These are phyloP conservation scores for Malurus alboscapulatus DNA, from an alignment of 2,113 vertebrate species.

Conservation along the genomic window DNA sequence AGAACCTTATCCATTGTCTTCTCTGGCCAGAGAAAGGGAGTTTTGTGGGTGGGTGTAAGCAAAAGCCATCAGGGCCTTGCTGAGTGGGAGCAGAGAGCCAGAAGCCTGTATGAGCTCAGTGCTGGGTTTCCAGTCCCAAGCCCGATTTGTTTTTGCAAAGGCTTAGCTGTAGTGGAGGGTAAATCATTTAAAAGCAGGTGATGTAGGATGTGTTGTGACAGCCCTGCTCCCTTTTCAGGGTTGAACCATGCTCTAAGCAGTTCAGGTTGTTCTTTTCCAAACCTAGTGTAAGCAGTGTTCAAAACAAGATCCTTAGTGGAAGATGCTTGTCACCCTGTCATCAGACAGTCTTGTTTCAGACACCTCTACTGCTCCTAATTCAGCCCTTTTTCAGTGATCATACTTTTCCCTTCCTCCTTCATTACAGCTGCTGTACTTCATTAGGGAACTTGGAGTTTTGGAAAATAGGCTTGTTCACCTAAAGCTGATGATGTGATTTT, in stretches of 20 bases:
- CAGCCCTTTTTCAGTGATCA: neutral
- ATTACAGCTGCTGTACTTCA: neutral
- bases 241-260: neutral
- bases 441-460: neutral
- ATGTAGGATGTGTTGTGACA: neutral
- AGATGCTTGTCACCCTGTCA: neutral
- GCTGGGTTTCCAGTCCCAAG: neutral
- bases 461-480: neutral
- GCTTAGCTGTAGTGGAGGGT: neutral
- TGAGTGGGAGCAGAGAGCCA: neutral
- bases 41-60: neutral
- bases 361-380: neutral
- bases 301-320: neutral
- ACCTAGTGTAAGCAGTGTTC: neutral
- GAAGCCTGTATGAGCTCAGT: neutral
- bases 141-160: neutral
- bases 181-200: neutral
- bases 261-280: constrained; percentile 38
- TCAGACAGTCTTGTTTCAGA: neutral
- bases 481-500: neutral
- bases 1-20: neutral
- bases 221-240: neutral
- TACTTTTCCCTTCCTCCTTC: neutral
- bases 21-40: rapidly evolving
- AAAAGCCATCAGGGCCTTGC: neutral